Evolutionary conservation across 1,140 invertebrate species (phyloP).

Genomic region (Xylocopa sonorina): DNA sequence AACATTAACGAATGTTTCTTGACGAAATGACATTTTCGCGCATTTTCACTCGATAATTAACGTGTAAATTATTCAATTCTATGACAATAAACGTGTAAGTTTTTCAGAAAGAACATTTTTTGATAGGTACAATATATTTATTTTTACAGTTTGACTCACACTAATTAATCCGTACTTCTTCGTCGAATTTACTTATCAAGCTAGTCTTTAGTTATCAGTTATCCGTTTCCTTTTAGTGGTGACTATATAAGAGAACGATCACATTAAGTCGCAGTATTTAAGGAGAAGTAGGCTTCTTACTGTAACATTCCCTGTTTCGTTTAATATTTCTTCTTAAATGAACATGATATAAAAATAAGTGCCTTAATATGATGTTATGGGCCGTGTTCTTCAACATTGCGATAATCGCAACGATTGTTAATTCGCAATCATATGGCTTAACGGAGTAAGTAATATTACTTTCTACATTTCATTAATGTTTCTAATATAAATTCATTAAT

Average conservation of each 20-base stretch:
- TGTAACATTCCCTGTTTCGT: not conserved
- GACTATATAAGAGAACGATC: constrained; percentile 58
- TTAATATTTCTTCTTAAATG: not conserved
- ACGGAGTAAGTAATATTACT: constrained; percentile 36
- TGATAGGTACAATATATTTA: not conserved
- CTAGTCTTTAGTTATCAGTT: constrained; percentile 56
- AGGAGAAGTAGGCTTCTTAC: not conserved
- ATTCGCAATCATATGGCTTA: not conserved
- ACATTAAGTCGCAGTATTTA: constrained; percentile 2
- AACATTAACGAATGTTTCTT: too few species aligned
- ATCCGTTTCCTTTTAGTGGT: constrained; percentile 62
- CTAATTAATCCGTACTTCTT: constrained; percentile 57
- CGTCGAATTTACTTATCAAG: constrained; percentile 51
- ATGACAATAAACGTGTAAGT: constrained; percentile 19
- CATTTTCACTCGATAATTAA: not conserved
- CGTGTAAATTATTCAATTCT: not conserved
- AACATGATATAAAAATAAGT: not conserved
- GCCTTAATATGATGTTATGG: constrained; percentile 31
- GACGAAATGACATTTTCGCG: too few species aligned
- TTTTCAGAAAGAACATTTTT: not conserved
- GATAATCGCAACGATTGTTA: constrained; percentile 1
- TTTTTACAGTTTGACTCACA: not conserved
- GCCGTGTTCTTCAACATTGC: constrained; percentile 5
- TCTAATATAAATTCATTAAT: not conserved
- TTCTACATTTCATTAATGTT: not conserved